Conservation (phyloP, 2,888 invertebrate genomes). For the Chloromyia formosa region DNA sequence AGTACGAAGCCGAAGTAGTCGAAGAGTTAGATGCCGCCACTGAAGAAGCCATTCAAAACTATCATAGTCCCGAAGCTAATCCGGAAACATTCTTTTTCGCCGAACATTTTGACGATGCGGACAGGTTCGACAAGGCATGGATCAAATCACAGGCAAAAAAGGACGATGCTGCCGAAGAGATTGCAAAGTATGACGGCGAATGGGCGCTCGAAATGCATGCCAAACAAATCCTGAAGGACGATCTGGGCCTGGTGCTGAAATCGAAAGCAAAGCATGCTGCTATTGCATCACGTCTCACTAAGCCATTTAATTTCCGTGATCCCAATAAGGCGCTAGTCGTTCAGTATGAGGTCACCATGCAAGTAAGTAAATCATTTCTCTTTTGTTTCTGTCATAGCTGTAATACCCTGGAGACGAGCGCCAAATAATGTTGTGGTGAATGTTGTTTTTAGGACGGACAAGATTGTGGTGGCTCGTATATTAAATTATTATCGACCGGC, state of each 20-base stretch:
- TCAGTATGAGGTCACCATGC: slow-evolving; percentile 92
- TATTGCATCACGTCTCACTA: slow-evolving; percentile 79
- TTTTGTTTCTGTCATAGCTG: not conserved
- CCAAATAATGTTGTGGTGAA: slow-evolving; percentile 4
- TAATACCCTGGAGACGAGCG: not conserved
- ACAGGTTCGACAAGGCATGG: slow-evolving; percentile 82
- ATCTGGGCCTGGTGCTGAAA: slow-evolving; percentile 88
- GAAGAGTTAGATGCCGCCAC: slow-evolving; percentile 24
- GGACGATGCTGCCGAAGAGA: slow-evolving; percentile 84
- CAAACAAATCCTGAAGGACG: slow-evolving; percentile 81
- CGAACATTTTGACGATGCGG: slow-evolving; percentile 86
- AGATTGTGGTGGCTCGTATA: slow-evolving; percentile 98
- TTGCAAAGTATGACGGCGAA: slow-evolving; percentile 93
- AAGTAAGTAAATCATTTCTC: slow-evolving; percentile 64
- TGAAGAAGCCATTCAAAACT: slow-evolving; percentile 61
- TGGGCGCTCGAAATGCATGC: slow-evolving; percentile 80
- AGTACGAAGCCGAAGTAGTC: not conserved
- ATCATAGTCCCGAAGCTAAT: slow-evolving; percentile 76
- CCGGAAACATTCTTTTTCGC: slow-evolving; percentile 75
- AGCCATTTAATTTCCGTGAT: slow-evolving; percentile 82
- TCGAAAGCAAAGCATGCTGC: slow-evolving; percentile 98
- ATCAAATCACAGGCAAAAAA: slow-evolving; percentile 90
- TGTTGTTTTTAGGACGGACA: slow-evolving; percentile 81
- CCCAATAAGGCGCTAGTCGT: slow-evolving; percentile 79
- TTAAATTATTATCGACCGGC: slow-evolving; percentile 87